Conservation (phyloP, 2,888 invertebrate genomes). For the Drosophila kokeensis region DNA sequence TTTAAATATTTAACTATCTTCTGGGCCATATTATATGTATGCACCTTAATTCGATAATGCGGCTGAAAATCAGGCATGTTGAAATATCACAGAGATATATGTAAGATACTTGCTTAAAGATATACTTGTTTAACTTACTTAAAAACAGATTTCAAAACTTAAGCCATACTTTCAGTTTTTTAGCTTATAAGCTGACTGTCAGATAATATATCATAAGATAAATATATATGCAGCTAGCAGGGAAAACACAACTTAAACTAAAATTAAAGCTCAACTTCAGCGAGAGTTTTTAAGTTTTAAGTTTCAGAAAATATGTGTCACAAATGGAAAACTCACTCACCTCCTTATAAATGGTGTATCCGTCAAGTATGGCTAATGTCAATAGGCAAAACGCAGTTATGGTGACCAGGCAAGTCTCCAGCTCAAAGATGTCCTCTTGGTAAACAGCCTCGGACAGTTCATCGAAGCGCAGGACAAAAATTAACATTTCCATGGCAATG, state of each 20-base stretch:
- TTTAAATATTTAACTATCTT: slow-evolving; percentile 59
- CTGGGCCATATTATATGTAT: slow-evolving; percentile 18
- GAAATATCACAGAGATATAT: background rate
- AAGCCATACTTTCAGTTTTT: background rate
- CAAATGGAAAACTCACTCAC: slow-evolving; percentile 55
- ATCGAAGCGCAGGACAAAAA: slow-evolving; percentile 78
- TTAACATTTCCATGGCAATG: slow-evolving; percentile 63
- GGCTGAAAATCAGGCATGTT: slow-evolving; percentile 16
- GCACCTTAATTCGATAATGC: slow-evolving; percentile 38
- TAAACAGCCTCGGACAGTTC: slow-evolving; percentile 80
- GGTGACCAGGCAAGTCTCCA: slow-evolving; percentile 77
- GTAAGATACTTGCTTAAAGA: background rate
- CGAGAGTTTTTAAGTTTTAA: background rate
- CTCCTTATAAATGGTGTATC: slow-evolving; percentile 83
- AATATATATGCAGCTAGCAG: background rate
- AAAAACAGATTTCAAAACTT: background rate
- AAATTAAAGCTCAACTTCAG: background rate
- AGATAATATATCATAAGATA: background rate
- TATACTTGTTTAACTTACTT: background rate
- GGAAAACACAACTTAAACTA: background rate
- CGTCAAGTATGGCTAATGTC: slow-evolving; percentile 74
- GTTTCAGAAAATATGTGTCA: background rate
- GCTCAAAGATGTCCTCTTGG: slow-evolving; percentile 72
- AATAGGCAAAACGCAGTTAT: slow-evolving; percentile 63
- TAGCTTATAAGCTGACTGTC: background rate